Evolutionary conservation across 2,113 vertebrate species (phyloP), one percentile per base, ranked within the genome.

Genomic region (Bungarus multicinctus): DNA sequence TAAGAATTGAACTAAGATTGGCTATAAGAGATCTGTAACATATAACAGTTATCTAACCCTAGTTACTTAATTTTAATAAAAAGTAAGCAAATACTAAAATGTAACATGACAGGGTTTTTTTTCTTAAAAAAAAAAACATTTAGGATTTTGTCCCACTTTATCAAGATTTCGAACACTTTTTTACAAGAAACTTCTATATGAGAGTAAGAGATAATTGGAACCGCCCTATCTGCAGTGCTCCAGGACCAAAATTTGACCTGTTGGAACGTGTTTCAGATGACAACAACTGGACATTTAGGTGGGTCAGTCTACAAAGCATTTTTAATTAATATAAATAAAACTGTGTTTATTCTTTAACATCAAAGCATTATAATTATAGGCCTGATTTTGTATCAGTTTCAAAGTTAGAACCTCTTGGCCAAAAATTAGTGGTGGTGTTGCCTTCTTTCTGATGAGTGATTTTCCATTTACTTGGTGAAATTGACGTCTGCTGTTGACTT

Each of bases 101-200:
- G 27, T 64, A 97, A 96, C 85, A 87, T 30, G 11, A 23, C 34
- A 45, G 34, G 39, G 0, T n/a, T 60, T 89, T 23, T 53, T n/a
- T 55, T 96, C 23, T 58, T 97, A 91, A 85, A 81, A 92, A 94
- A 54, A 57, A 64, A 92, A 93, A 93, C 20, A 10, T 45, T 94
- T 91, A 99, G 99, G 98, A 98, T 94, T 99, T 99, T 95, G 98
- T 99, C 93, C 99, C 99, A 2, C 98, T 99, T 90, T 99, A 99
- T 96, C 99, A 99, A 98, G 99, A 99, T 95, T 99, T 99, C 97
- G 99, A 99, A 97, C 98, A 99, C 97, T 99, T 99, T 97, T 99
- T 98, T 95, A 99, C 96, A 18, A 97, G 99, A 89, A 99, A 99
- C 88, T 95, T 99, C 93, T 99, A 99, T 96, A 98, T 99, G 98